A percentile compares a stretch with the other conserved stretches of the same genome.
Evolutionary conservation across 1,140 invertebrate genomes (phyloP).

Genomic region (Drosophila malerkotliana): DNA sequence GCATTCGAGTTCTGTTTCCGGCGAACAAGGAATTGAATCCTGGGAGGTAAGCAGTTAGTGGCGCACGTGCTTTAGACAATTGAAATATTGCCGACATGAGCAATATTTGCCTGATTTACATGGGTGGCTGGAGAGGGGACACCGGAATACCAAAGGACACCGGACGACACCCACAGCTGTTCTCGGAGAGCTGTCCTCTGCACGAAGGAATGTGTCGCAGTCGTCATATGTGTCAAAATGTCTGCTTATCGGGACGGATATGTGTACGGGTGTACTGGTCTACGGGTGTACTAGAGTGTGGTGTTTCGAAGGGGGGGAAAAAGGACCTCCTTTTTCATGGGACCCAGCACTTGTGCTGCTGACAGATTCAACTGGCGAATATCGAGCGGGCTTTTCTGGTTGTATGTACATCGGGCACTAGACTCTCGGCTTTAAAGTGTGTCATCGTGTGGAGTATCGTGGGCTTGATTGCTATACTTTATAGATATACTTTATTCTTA

Average conservation of each 20-base stretch:
- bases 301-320: not conserved
- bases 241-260: slow-evolving; percentile 56
- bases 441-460: not conserved
- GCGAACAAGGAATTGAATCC: not conserved
- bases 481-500: slow-evolving; percentile 64
- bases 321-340: slow-evolving; percentile 18
- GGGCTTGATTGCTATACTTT: slow-evolving; percentile 10
- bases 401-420: no score
- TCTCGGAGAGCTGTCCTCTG: not conserved
- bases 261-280: slow-evolving; percentile 1
- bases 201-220: slow-evolving; percentile 18
- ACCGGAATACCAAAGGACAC: not conserved
- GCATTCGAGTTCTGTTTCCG: no score
- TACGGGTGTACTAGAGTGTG: not conserved
- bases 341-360: slow-evolving; percentile 51
- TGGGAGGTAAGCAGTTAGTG: not conserved
- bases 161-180: no score
- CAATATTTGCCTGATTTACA: slow-evolving; percentile 30
- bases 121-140: not conserved
- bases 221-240: slow-evolving; percentile 73
- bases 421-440: not conserved
- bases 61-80: slow-evolving; percentile 55
- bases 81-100: slow-evolving; percentile 53
- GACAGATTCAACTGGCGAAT: slow-evolving; percentile 45
- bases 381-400: slow-evolving; percentile 6